Evolutionary conservation across 1,140 invertebrate genomes (phyloP), one percentile per base, ranked within the genome.

Genomic region (Bombus difficillimus): DNA sequence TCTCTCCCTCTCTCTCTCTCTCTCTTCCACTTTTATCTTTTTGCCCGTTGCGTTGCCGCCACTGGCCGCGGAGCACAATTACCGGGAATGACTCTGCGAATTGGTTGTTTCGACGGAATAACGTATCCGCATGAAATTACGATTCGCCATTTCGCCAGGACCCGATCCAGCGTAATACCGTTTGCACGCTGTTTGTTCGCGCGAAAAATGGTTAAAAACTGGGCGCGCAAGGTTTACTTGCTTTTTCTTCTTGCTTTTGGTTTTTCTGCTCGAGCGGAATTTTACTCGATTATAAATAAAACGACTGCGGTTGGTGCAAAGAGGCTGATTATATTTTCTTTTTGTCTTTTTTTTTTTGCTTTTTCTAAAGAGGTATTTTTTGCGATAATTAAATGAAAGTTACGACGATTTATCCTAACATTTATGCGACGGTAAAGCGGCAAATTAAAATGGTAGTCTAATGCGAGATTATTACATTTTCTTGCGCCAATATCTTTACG

Each of bases 71-170:
- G 15, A 28, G 68, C 77, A 78, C 83, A 80, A 85, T 85, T 85
- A 85, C 83, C 66, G 77, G 68, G 77, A 85, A 85, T 85, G 77
- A 85, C 83, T 84, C 53, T 39, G 83, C 83, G 66, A 85, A 85
- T 85, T 85, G 77, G 68, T 85, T 80, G 83, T 85, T 85, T 80
- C 83, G 68, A 53, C 68, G 83, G 77, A 80, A 85, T 85, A 85
- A 85, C 83, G 83, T 80, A 85, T 85, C 83, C 68, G 68, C 83
- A 80, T 85, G 83, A 80, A 85, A 85, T 85, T 85, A 85, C 83
- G 83, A 85, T 85, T 80, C 77, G 53, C 76, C 34, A 64, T 80
- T 80, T 53, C 32, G 37, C 28, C 66, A 53, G 34, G 34, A 12
- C 59, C 72, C 81, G 73, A 83, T 59, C 76, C 57, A 34, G 43